Percentiles rank a stretch among this genome's conserved stretches.
Evolutionary conservation across 2,113 vertebrate species (phyloP).

Genomic region (Cyanoderma ruficeps): DNA sequence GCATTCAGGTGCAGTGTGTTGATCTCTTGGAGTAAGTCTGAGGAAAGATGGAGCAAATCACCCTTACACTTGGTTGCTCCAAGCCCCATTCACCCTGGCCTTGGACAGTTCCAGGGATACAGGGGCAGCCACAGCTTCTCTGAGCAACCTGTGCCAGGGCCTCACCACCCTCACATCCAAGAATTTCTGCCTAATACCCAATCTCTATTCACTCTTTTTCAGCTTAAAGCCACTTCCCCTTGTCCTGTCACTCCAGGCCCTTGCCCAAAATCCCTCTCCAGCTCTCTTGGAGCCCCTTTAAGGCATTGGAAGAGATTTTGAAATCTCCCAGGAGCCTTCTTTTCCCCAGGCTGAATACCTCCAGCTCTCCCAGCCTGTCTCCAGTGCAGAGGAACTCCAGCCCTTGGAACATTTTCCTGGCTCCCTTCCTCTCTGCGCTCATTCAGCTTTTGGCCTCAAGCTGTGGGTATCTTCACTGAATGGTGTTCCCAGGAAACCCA

Average conservation of each 20-base stretch:
- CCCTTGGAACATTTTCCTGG: not conserved
- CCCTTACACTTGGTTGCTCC: not conserved
- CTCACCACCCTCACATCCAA: not conserved
- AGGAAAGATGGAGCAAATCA: not conserved
- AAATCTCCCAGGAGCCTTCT: not conserved
- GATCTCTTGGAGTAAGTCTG: not conserved
- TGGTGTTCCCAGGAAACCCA: not conserved
- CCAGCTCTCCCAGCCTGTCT: not conserved
- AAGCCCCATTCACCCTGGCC: not conserved
- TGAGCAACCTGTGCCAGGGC: not conserved
- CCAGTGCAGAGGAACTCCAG: not conserved
- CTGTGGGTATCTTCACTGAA: not conserved
- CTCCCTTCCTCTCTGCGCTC: not conserved
- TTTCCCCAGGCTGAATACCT: not conserved
- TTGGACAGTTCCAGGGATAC: not conserved
- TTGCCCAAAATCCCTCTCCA: not conserved
- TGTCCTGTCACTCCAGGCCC: not conserved
- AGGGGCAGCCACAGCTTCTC: not conserved
- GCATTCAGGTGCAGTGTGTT: not conserved
- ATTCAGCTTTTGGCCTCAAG: not conserved
- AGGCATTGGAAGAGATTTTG: not conserved
- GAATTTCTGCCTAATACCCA: not conserved
- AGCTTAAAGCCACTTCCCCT: not conserved
- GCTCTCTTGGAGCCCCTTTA: not conserved
- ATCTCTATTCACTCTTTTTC: not conserved